These are phyloP conservation scores for Pogonomyrmex barbatus DNA, from an alignment of 1,140 invertebrate genomes.

Conservation along the genomic window DNA sequence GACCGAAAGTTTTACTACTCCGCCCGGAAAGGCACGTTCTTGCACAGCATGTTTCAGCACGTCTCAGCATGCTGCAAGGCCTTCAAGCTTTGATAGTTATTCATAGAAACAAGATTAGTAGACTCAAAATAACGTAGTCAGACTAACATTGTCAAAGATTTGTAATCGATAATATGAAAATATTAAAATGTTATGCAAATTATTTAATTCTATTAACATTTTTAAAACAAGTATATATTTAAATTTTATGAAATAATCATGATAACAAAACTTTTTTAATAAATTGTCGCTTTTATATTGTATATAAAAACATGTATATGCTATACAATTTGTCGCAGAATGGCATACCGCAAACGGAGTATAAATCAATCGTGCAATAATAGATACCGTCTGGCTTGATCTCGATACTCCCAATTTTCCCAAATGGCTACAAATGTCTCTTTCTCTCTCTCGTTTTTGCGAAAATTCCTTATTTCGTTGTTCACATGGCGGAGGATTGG, in stretches of 20 bases:
- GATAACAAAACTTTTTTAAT: not conserved
- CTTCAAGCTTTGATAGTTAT: not conserved
- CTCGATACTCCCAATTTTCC: slow-evolving; percentile 84
- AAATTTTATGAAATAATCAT: slow-evolving; percentile 1
- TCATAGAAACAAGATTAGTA: not conserved
- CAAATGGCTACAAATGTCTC: slow-evolving; percentile 82
- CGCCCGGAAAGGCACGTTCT: slow-evolving; percentile 4
- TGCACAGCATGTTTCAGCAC: not conserved
- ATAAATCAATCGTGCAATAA: slow-evolving; percentile 85
- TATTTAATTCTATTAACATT: not conserved
- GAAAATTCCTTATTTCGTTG: slow-evolving; percentile 48
- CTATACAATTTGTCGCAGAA: slow-evolving; percentile 13
- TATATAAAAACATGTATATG: not conserved
- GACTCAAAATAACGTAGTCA: too few species aligned
- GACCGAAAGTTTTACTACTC: not conserved
- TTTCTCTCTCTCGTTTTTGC: not conserved
- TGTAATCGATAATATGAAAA: not conserved
- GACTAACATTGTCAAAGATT: not conserved
- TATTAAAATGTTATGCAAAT: not conserved
- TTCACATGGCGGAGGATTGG: slow-evolving; percentile 49
- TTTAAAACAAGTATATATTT: not conserved
- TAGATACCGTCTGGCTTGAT: slow-evolving; percentile 78
- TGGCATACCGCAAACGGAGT: slow-evolving; percentile 81
- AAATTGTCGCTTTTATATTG: not conserved
- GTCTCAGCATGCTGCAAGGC: not conserved